Evolutionary conservation across 2,888 invertebrate genomes (phyloP).

Genomic region (Sminthurinus aureus): DNA sequence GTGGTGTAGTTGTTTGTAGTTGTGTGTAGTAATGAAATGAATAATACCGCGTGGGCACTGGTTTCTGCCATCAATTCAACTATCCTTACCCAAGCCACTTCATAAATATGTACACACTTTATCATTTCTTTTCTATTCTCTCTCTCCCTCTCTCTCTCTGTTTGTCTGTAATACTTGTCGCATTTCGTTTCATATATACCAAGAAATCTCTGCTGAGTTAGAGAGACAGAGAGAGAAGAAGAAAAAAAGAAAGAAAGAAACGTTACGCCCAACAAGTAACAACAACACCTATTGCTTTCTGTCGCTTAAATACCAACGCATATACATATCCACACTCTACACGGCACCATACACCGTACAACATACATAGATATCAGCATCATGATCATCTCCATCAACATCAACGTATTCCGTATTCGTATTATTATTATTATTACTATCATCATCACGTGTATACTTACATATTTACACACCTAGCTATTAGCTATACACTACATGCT

Average conservation of each 20-base stretch:
- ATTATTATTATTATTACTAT: not conserved
- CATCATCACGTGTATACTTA: not conserved
- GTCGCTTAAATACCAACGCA: conserved; percentile 28
- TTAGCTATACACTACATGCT: not conserved
- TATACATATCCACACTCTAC: not conserved
- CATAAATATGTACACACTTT: conserved; percentile 16
- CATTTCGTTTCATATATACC: conserved; percentile 2
- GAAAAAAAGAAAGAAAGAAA: conserved; percentile 32
- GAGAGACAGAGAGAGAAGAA: not conserved
- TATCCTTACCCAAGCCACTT: conserved; percentile 36
- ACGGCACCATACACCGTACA: too few relatives aligned
- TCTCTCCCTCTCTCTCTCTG: not conserved
- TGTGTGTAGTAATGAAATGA: conserved; percentile 21
- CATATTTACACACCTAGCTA: not conserved
- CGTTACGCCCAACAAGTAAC: conserved; percentile 53
- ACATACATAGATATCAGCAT: too few relatives aligned
- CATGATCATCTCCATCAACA: too few relatives aligned
- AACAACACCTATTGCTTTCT: conserved; percentile 20
- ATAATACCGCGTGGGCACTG: conserved; percentile 57
- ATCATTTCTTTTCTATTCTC: not conserved
- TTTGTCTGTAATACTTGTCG: not conserved
- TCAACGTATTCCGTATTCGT: too few relatives aligned
- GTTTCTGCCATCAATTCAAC: conserved; percentile 39
- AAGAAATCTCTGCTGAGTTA: not conserved
- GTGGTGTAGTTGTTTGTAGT: too few relatives aligned